Conservation (phyloP, 2,888 invertebrate genomes). For the Drosophila subsilvestris region DNA sequence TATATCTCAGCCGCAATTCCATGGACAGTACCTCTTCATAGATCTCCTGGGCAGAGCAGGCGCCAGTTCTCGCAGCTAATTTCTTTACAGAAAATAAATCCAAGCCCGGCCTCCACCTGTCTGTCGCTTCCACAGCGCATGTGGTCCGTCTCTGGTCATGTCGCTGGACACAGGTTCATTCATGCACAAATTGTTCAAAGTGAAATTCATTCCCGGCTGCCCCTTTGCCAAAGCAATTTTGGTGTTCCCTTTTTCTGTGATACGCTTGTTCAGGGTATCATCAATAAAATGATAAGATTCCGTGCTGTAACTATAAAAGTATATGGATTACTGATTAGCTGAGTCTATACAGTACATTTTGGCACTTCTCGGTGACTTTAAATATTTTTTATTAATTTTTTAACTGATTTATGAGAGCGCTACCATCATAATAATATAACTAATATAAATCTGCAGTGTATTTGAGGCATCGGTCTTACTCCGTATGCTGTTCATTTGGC, state of each 20-base stretch:
- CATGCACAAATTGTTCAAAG: conserved; percentile 82
- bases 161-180: conserved; percentile 66
- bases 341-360: too few relatives aligned
- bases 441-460: not conserved
- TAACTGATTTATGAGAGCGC: not conserved
- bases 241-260: conserved; percentile 2
- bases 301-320: not conserved
- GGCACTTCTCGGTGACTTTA: conserved; percentile 5
- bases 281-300: not conserved
- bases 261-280: conserved; percentile 6
- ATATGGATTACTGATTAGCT: not conserved
- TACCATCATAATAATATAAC: not conserved
- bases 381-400: conserved; percentile 19
- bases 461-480: not conserved
- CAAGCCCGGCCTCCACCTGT: conserved; percentile 5
- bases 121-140: conserved; percentile 9
- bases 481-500: conserved; percentile 23
- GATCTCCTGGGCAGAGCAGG: too few relatives aligned
- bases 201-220: conserved; percentile 66
- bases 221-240: conserved; percentile 25
- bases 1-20: too few relatives aligned
- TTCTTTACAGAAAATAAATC: not conserved
- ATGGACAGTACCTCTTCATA: too few relatives aligned
- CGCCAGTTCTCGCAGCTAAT: too few relatives aligned
- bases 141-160: conserved; percentile 45